Evolutionary conservation across 2,797 vertebrate species (phyloP).

Genomic region (Anisognathus igniventris): DNA sequence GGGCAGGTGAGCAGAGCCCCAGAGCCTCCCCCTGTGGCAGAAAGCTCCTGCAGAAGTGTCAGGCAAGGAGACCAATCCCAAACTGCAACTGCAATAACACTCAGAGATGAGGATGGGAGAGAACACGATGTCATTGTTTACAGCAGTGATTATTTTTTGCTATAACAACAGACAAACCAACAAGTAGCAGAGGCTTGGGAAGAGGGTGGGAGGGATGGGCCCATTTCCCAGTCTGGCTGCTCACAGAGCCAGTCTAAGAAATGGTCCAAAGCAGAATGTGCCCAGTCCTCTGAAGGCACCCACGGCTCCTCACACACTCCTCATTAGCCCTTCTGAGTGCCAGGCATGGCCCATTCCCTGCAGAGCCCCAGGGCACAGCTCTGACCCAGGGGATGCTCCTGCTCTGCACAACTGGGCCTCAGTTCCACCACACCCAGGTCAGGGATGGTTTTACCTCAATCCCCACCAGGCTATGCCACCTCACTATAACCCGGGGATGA

Average conservation of each 20-base stretch:
- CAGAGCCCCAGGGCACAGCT: background rate
- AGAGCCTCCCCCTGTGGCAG: background rate
- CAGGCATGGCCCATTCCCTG: background rate
- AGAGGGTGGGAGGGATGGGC: background rate
- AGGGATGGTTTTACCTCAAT: background rate
- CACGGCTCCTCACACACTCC: background rate
- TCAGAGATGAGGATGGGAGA: background rate
- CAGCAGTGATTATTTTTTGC: background rate
- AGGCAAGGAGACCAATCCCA: background rate
- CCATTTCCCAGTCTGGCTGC: background rate
- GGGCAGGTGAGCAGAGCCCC: background rate
- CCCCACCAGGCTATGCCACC: background rate
- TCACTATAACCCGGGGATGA: background rate
- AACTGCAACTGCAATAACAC: background rate
- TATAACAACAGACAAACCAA: constrained; percentile 15
- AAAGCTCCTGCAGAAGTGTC: background rate
- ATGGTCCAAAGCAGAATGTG: background rate
- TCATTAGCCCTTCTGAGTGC: background rate
- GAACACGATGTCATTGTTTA: background rate
- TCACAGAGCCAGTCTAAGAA: background rate
- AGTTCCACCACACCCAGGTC: background rate
- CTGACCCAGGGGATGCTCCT: background rate
- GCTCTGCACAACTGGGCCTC: background rate
- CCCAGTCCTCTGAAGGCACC: background rate
- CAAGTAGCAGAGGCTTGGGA: background rate